phyloP scores from a whole-genome alignment of 1,140 invertebrate species.

The Melitaea cinxia region DNA sequence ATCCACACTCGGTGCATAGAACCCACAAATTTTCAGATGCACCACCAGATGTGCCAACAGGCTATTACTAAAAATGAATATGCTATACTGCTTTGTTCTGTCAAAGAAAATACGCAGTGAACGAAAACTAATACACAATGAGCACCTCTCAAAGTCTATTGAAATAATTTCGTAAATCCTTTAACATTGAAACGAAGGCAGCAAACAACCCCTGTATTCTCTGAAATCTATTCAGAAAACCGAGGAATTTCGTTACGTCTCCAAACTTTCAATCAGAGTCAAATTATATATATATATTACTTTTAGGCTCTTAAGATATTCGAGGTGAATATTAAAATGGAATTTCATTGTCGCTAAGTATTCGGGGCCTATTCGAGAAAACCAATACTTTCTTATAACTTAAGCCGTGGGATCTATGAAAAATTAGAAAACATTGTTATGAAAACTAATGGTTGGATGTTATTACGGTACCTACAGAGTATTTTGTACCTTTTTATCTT shows the following conservation, averaged over 20 bases:
- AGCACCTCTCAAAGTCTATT: not conserved
- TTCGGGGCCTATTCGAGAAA: not conserved
- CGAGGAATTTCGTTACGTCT: constrained; percentile 58
- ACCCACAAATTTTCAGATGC: too few relatives aligned
- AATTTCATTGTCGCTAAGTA: constrained; percentile 12
- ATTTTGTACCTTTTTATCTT: too few relatives aligned
- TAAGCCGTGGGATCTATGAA: not conserved
- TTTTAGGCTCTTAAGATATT: constrained; percentile 52
- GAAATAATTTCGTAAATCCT: not conserved
- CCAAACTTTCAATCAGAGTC: constrained; percentile 59
- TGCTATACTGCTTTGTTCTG: too few relatives aligned
- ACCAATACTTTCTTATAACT: not conserved
- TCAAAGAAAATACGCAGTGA: too few relatives aligned
- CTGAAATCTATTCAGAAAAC: constrained; percentile 61
- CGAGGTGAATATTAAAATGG: constrained; percentile 66
- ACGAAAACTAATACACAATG: not conserved
- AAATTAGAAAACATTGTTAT: too few relatives aligned
- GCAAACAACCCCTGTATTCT: constrained; percentile 69
- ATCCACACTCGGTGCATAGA: too few relatives aligned
- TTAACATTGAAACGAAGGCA: constrained; percentile 52
- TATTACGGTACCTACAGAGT: too few relatives aligned
- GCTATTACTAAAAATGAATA: too few relatives aligned
- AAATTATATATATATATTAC: constrained; percentile 53
- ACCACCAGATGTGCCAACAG: too few relatives aligned
- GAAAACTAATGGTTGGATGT: too few relatives aligned